phyloP scores from a whole-genome alignment of 2,888 invertebrate genomes.

The Eupeodes latifasciatus region DNA sequence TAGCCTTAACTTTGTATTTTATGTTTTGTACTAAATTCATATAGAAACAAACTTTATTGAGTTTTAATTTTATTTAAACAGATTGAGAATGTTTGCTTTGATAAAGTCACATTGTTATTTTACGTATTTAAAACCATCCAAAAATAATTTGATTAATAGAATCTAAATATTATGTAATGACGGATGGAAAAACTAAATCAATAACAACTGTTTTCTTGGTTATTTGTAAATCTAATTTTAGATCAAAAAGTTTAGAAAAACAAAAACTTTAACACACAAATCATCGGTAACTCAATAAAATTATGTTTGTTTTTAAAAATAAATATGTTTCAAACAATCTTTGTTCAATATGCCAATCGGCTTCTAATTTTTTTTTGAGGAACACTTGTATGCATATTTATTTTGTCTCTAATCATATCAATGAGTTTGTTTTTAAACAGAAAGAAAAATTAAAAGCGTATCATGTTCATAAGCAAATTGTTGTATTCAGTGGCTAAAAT shows the following conservation, averaged over 20 bases:
- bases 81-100: not conserved
- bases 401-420: not conserved
- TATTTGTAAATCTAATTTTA: not conserved
- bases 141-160: not conserved
- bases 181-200: not conserved
- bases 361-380: not conserved
- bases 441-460: not conserved
- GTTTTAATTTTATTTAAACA: not conserved
- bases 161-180: not conserved
- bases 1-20: not conserved
- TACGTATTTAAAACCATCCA: not conserved
- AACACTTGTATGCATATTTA: constrained; percentile 20
- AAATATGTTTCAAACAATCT: not conserved
- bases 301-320: not conserved
- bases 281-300: no score
- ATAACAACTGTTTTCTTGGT: not conserved
- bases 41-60: not conserved
- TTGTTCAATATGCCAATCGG: not conserved
- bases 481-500: not conserved
- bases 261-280: no score
- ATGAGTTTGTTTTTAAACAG: not conserved
- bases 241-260: no score
- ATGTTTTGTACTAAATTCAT: not conserved
- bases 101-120: not conserved
- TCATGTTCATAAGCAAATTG: not conserved